A percentile compares a stretch with the other conserved stretches of the same genome.
Evolutionary conservation across 2,888 invertebrate species (phyloP).

Genomic region (Rhingia campestris): DNA sequence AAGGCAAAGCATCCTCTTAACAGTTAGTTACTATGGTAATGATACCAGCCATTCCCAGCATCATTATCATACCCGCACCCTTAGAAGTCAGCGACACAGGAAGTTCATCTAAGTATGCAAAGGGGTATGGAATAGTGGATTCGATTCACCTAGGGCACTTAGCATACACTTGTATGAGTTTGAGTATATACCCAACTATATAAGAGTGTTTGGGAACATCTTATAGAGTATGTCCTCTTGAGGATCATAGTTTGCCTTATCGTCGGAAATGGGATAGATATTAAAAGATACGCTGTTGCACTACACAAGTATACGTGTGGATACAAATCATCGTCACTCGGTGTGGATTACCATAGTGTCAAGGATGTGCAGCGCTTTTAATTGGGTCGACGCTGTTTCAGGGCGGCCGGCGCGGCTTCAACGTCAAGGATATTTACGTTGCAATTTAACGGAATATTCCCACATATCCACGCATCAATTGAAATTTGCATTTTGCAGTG

Average conservation of each 20-base stretch:
- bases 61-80: constrained; percentile 7
- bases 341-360: constrained; percentile 49
- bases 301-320: constrained; percentile 40
- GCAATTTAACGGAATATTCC: constrained; percentile 52
- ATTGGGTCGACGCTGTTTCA: constrained; percentile 57
- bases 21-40: constrained; percentile 13
- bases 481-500: constrained; percentile 54
- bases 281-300: constrained; percentile 13
- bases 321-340: constrained; percentile 27
- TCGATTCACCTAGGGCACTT: constrained; percentile 58
- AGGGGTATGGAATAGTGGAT: constrained; percentile 36
- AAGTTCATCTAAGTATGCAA: constrained; percentile 46
- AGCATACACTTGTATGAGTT: constrained; percentile 54
- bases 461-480: constrained; percentile 40
- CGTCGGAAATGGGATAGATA: neutral
- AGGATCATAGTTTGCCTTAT: constrained; percentile 5
- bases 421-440: constrained; percentile 42
- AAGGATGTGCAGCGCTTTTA: constrained; percentile 36
- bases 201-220: neutral
- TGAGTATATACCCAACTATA: constrained; percentile 23
- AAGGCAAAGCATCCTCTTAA: constrained; percentile 31
- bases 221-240: constrained; percentile 2
- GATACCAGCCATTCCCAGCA: constrained; percentile 16
- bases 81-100: constrained; percentile 48
- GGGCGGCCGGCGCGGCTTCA: neutral